Conservation (phyloP, 1,140 invertebrate species). For the Drosophila littoralis region DNA sequence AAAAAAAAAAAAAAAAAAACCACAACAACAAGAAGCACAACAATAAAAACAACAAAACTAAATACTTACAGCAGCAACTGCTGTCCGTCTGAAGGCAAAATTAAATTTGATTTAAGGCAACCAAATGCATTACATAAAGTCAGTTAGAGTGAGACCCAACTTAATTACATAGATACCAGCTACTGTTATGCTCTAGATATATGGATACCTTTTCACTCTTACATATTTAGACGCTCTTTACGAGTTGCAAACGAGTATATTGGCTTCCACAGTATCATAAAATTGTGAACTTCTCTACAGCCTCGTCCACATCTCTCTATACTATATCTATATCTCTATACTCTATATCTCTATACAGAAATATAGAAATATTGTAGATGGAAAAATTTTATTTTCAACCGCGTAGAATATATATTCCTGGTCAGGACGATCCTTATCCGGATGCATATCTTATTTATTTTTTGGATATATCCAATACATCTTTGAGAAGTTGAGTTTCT, state of each 20-base stretch:
- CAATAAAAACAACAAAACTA: conserved; percentile 11
- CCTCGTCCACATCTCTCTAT: too few relatives aligned
- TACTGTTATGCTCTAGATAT: background rate
- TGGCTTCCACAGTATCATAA: too few relatives aligned
- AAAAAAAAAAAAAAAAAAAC: conserved; percentile 1
- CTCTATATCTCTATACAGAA: too few relatives aligned
- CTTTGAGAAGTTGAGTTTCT: too few relatives aligned
- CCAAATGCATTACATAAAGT: conserved; percentile 44
- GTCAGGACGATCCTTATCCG: too few relatives aligned
- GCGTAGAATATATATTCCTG: too few relatives aligned
- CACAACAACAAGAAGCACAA: conserved; percentile 12
- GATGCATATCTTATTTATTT: background rate
- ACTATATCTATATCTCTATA: too few relatives aligned
- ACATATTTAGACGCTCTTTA: background rate
- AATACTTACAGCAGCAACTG: background rate
- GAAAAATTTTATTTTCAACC: too few relatives aligned
- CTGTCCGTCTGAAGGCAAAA: conserved; percentile 27
- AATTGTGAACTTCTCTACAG: too few relatives aligned
- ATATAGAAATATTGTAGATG: too few relatives aligned
- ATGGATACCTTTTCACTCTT: conserved; percentile 8
- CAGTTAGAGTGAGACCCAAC: background rate
- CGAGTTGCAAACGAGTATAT: background rate
- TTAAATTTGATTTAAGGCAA: conserved; percentile 49
- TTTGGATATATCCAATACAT: too few relatives aligned
- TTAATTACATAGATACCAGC: conserved; percentile 9